Evolutionary conservation across 2,888 invertebrate genomes (phyloP), one percentile per base, ranked within the genome.

Genomic region (Phania funesta): DNA sequence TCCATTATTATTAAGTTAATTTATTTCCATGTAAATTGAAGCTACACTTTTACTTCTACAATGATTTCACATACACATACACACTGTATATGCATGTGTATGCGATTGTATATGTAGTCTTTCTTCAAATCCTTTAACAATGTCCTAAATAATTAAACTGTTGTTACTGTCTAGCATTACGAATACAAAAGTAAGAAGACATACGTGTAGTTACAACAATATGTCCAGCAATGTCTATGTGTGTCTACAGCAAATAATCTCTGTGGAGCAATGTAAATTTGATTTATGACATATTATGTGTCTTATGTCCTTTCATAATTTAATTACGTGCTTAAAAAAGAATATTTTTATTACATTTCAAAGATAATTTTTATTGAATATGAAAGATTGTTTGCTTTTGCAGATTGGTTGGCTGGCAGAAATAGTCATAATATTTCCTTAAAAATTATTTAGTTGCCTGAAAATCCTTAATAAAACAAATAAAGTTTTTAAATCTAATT

Each of bases 271-370:
- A 87, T 86, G 86, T 87, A 87, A 87, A 88, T 88, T 89, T 89
- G 89, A 89, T 89, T 89, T 89, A 89, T 89, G 88, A 88, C 88
- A 89, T 89, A 88, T 89, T 88, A 87, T 89, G 88, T 88, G 86
- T 88, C 89, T 88, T 89, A 88, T 88, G 89, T 88, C 87, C 87
- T 88, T 86, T 87, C 88, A 88, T 89, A 89, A 89, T 89, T 89
- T 88, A 89, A 89, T 89, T 89, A 89, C 87, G 86, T 83, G 86
- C 60, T 84, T 77, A 48, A 65, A 68, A 67, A 60, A 41, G 29
- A 54, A 1, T 20, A 22, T 16, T 16, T 73, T 70, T 24, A 18
- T 29, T 1, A 54, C 18, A 52, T 64, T 54, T 29, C 56, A 65
- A 18, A 65, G 26, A 29, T 58, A 35, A 20, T 65, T 65, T 38